Base-by-base conservation (phyloP, 2,113 vertebrate species). In the Ctenomys sociabilis region DNA sequence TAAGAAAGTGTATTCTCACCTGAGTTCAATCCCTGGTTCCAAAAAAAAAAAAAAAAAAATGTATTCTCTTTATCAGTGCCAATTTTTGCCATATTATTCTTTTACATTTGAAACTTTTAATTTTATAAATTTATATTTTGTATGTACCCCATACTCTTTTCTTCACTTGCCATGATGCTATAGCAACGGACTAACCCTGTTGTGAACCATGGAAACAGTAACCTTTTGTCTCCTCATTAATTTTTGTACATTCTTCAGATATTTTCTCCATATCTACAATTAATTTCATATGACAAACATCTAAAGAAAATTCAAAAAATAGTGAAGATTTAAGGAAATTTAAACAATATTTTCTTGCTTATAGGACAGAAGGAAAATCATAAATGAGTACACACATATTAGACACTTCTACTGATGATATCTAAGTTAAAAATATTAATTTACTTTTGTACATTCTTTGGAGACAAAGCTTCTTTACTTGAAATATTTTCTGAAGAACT, bases 191-290 rank as follows among this genome's bases (percentile, higher is more conserved):
- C 16, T 88, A 9, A 91, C 24, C 73, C 61, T 95, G 5, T 35
- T 96, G 49, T 97, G 98, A 91, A 91, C 96, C 95, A 95, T 70
- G 35, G 88, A 88, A 96, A 97, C 94, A 82, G 4, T 28, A 35
- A 5, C 85, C 64, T 94, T 94, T 93, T 91, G 73, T 90, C 64
- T 81, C 16, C 16, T 93, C 37, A 70, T 40, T 85, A 21, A 87
- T 94, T 94, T 91, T 93, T 22, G 21, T 66, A 57, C 17, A 64
- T 93, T 75, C 11, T 93, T 85, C 45, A 91, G 28, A 88, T 93
- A 85, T 66, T 95, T 92, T 88, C 5, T 82, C 2, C 80, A 83
- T 3, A 45, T 57, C 37, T 26, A 21, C 21, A 85, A 77, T 85
- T 43, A 75, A 73, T 95, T 96, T 93, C 26, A 7, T 86, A 45